Percentiles rank a stretch among this genome's conserved stretches.
phyloP scores from a whole-genome alignment of 2,797 vertebrate genomes.

The Hyperoplus immaculatus region DNA sequence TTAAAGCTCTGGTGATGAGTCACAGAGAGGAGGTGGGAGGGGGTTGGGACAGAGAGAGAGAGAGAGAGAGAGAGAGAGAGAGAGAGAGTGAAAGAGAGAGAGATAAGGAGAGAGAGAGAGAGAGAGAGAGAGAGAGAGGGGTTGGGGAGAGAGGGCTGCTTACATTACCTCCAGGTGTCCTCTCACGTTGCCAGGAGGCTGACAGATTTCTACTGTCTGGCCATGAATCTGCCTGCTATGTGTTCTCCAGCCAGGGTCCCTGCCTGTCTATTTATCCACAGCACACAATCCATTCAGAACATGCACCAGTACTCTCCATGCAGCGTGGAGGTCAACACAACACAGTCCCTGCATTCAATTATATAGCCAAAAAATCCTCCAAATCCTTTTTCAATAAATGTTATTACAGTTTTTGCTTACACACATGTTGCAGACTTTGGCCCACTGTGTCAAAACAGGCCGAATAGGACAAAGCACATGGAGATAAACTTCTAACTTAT shows the following conservation, averaged over 20 bases:
- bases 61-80: constrained; percentile 28
- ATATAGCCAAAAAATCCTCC: neutral
- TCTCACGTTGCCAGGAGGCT: constrained; percentile 80
- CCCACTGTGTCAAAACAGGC: too few relatives aligned
- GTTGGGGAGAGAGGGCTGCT: constrained; percentile 50
- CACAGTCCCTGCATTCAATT: neutral
- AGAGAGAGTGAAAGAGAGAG: constrained; percentile 54
- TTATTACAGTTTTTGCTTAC: neutral
- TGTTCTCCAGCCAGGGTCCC: constrained; percentile 53
- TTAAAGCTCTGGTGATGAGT: constrained; percentile 79
- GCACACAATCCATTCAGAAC: constrained; percentile 56
- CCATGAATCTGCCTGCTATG: constrained; percentile 69
- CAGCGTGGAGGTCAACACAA: constrained; percentile 18
- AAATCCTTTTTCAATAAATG: neutral
- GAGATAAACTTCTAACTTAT: too few relatives aligned
- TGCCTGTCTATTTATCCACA: constrained; percentile 53
- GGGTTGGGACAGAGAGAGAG: constrained; percentile 47
- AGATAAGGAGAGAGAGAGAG: constrained; percentile 31
- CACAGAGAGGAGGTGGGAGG: constrained; percentile 62
- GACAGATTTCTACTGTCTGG: constrained; percentile 72
- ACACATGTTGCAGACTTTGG: too few relatives aligned
- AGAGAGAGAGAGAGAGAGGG: constrained; percentile 4
- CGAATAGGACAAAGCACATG: too few relatives aligned
- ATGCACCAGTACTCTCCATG: constrained; percentile 11
- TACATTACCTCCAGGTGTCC: constrained; percentile 83